Conservation (phyloP, 2,797 vertebrate genomes). For the Eulemur mongoz region DNA sequence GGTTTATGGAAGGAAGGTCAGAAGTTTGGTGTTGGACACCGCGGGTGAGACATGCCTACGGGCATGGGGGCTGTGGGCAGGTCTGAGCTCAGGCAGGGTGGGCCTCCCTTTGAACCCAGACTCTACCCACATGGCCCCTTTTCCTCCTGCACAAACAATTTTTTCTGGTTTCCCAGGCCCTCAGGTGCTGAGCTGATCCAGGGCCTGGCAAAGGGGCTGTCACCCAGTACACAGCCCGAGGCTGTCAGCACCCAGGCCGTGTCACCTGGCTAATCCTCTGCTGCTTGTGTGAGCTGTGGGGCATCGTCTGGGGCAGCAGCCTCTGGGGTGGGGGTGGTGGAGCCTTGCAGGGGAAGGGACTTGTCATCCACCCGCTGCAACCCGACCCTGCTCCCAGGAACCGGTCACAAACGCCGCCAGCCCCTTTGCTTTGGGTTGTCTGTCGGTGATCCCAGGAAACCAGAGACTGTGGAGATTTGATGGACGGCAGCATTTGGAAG, state of each 20-base stretch:
- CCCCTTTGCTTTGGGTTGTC: background rate
- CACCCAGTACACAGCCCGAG: background rate
- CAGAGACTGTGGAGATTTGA: conserved; percentile 45
- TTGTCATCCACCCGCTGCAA: conserved; percentile 1
- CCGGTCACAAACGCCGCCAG: background rate
- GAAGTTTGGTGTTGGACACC: background rate
- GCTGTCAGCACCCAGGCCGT: conserved; percentile 18
- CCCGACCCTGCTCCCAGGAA: background rate
- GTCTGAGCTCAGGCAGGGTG: background rate
- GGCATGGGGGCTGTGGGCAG: too few relatives aligned
- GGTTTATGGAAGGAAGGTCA: background rate
- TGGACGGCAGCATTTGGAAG: conserved; percentile 44
- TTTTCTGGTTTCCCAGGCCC: background rate
- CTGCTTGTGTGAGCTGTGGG: conserved; percentile 43
- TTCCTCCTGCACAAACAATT: background rate
- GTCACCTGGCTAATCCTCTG: conserved; percentile 44
- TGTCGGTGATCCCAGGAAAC: conserved; percentile 33
- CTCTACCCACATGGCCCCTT: background rate
- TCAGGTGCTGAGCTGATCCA: background rate
- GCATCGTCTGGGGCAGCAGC: conserved; percentile 41
- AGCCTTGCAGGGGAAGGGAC: background rate
- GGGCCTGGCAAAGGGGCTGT: background rate
- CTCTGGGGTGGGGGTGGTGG: background rate
- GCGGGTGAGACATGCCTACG: rapidly evolving
- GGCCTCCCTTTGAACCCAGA: background rate